These are phyloP conservation scores for Chelidonichthys spinosus DNA, from an alignment of 2,797 vertebrate genomes.

Conservation along the genomic window DNA sequence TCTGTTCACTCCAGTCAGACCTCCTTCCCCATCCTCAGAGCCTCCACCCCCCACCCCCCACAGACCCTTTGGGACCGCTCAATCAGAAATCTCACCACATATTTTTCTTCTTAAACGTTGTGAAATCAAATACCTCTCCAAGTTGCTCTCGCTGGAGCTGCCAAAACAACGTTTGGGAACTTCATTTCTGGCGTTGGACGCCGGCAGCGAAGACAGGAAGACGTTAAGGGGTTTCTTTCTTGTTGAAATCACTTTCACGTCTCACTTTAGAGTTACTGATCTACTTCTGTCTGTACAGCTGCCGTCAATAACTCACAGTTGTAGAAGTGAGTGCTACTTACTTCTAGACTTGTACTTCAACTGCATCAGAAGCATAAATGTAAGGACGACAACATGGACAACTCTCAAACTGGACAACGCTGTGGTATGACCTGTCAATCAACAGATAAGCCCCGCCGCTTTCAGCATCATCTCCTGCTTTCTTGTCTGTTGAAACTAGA, in stretches of 20 bases:
- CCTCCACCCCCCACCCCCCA: slow-evolving; percentile 15
- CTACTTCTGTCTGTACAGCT: slow-evolving; percentile 18
- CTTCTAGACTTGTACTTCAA: too few relatives aligned
- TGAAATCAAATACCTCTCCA: slow-evolving; percentile 78
- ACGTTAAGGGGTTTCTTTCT: slow-evolving; percentile 17
- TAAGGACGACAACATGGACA: too few relatives aligned
- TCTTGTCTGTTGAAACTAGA: too few relatives aligned
- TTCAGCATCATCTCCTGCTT: too few relatives aligned
- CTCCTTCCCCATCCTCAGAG: slow-evolving; percentile 19
- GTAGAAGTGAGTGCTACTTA: too few relatives aligned
- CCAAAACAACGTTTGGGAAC: slow-evolving; percentile 66
- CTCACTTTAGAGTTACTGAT: slow-evolving; percentile 22
- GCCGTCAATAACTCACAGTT: too few relatives aligned
- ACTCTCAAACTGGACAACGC: too few relatives aligned
- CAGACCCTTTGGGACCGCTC: slow-evolving; percentile 60
- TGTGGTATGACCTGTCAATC: too few relatives aligned
- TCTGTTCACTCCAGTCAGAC: slow-evolving; percentile 23
- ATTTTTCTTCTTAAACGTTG: slow-evolving; percentile 79
- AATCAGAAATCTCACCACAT: slow-evolving; percentile 64
- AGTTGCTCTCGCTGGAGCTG: slow-evolving; percentile 62
- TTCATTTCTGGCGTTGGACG: slow-evolving; percentile 14
- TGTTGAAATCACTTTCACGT: slow-evolving; percentile 49
- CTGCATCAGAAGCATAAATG: too few relatives aligned
- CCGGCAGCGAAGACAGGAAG: slow-evolving; percentile 27
- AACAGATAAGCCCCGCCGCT: too few relatives aligned